phyloP scores from a whole-genome alignment of 2,113 vertebrate genomes.

The Ciconia maguari region DNA sequence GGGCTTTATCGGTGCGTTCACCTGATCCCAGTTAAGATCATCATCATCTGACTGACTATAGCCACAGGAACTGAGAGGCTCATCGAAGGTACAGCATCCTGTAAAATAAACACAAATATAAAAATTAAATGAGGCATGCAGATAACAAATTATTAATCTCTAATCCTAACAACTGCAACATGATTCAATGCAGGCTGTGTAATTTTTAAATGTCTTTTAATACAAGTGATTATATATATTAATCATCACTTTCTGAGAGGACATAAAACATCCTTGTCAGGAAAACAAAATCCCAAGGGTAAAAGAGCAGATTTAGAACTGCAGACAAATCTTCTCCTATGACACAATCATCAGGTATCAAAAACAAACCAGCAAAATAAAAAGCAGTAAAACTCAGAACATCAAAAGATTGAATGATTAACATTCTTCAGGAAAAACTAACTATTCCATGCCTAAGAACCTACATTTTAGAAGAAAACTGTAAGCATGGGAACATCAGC shows the following conservation, averaged over 20 bases:
- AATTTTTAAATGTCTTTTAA: neutral
- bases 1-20: constrained; percentile 81
- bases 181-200: neutral
- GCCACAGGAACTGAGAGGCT: constrained; percentile 85
- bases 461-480: neutral
- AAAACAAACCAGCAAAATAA: neutral
- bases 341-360: neutral
- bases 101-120: constrained; percentile 25
- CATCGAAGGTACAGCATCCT: constrained; percentile 95
- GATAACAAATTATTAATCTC: neutral
- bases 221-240: neutral
- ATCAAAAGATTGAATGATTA: fast-evolving
- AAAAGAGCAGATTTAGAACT: neutral
- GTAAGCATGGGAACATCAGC: neutral
- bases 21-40: constrained; percentile 95
- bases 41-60: constrained; percentile 91
- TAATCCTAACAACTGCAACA: neutral
- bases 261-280: neutral
- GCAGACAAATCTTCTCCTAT: neutral
- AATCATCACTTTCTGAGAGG: neutral
- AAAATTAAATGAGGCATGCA: neutral
- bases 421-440: neutral
- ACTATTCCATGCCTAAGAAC: neutral
- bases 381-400: neutral
- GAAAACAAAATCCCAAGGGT: neutral